These are phyloP conservation scores for Sebastes flavidus DNA, from an alignment of 2,797 vertebrate genomes.

Conservation along the genomic window DNA sequence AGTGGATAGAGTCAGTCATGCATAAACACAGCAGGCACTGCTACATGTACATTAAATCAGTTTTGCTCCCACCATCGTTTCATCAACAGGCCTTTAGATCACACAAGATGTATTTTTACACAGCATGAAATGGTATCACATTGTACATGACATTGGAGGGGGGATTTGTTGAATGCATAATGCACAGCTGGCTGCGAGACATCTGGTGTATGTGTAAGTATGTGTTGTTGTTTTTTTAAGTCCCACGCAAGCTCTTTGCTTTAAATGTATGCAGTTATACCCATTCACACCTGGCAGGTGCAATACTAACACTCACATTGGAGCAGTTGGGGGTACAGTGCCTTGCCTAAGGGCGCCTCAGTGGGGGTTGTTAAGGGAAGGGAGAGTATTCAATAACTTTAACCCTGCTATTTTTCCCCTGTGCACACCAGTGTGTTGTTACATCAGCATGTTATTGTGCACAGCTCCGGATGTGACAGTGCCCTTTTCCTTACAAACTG, in stretches of 20 bases:
- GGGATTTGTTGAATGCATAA: slow-evolving; percentile 34
- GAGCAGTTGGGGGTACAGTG: neutral
- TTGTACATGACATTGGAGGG: slow-evolving; percentile 15
- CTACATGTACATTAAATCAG: slow-evolving; percentile 47
- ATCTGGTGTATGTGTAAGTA: slow-evolving; percentile 4
- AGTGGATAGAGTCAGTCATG: slow-evolving; percentile 26
- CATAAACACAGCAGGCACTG: slow-evolving; percentile 34
- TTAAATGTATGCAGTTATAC: neutral
- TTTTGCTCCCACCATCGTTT: slow-evolving; percentile 48
- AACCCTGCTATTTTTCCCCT: neutral
- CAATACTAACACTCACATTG: neutral
- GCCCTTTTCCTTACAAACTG: slow-evolving; percentile 36
- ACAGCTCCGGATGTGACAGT: slow-evolving; percentile 31
- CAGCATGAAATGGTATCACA: slow-evolving; percentile 34
- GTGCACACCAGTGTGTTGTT: slow-evolving; percentile 7
- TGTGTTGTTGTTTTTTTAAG: neutral
- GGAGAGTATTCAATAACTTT: slow-evolving; percentile 6
- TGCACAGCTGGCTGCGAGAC: slow-evolving; percentile 17
- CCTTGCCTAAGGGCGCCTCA: slow-evolving; percentile 13
- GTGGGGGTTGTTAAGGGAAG: neutral
- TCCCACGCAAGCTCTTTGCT: neutral
- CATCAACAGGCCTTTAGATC: slow-evolving; percentile 39
- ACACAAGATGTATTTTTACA: slow-evolving; percentile 24
- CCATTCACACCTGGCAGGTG: slow-evolving; percentile 1
- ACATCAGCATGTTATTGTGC: slow-evolving; percentile 22